A percentile compares a stretch with the other conserved stretches of the same genome.
phyloP scores from a whole-genome alignment of 2,113 vertebrate genomes.

The Chlorodrepanis virens region DNA sequence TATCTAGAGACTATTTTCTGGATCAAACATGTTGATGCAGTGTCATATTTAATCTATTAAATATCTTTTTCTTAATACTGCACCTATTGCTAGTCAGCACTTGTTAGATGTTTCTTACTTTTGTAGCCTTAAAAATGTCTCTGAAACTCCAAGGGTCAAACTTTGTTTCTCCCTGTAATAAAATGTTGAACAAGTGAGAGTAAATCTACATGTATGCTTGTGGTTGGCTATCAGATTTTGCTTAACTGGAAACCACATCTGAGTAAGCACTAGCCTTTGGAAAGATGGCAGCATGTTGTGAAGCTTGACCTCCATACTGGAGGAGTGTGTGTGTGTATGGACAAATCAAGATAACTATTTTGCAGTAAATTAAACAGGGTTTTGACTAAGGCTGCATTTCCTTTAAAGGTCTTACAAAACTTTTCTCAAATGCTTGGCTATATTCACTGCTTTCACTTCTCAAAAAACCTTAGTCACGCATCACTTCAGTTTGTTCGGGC shows the following conservation, averaged over 20 bases:
- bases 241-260: background rate
- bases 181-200: background rate
- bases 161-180: background rate
- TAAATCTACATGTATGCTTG: background rate
- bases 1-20: background rate
- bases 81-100: background rate
- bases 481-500: background rate
- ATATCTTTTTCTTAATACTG: background rate
- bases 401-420: background rate
- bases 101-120: background rate
- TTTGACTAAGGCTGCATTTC: background rate
- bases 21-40: background rate
- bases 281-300: background rate
- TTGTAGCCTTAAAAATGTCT: background rate
- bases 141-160: background rate
- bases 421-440: background rate
- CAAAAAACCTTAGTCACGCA: background rate
- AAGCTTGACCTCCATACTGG: background rate
- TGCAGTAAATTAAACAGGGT: background rate
- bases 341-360: background rate
- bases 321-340: background rate
- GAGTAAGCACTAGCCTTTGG: background rate
- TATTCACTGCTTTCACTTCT: background rate
- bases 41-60: background rate
- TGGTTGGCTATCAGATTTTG: background rate